Percentiles rank a stretch among this genome's conserved stretches.
Conservation (phyloP, 2,888 invertebrate genomes). For the Leptinotarsa haldemani region DNA sequence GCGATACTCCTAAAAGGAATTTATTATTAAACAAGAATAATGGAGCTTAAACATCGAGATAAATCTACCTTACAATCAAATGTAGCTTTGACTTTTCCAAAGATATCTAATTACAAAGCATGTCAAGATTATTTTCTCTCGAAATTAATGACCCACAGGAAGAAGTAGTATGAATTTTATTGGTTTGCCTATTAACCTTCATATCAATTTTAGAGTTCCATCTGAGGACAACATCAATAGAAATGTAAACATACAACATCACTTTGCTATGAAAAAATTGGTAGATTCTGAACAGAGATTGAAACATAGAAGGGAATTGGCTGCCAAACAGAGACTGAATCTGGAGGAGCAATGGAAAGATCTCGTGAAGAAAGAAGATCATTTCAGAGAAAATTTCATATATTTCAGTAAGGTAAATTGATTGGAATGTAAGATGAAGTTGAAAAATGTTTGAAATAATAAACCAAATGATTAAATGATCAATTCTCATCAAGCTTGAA, state of each 20-base stretch:
- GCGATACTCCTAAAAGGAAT: not conserved
- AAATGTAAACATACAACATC: conserved; percentile 38
- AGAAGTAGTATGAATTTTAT: not conserved
- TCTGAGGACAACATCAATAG: conserved; percentile 40
- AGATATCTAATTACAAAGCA: not conserved
- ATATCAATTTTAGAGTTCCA: not conserved
- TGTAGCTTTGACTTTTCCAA: conserved; percentile 11
- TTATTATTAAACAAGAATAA: not conserved
- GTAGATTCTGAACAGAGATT: conserved; percentile 35
- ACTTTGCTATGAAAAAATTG: conserved; percentile 37
- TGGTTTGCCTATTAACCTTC: not conserved
- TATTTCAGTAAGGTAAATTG: conserved; percentile 41
- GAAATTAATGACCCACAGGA: not conserved
- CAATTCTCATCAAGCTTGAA: too few species aligned
- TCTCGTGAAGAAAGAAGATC: conserved; percentile 38
- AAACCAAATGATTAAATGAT: too few species aligned
- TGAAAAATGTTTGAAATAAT: too few species aligned
- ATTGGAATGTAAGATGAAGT: not conserved
- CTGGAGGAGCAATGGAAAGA: conserved; percentile 45
- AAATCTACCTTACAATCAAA: not conserved
- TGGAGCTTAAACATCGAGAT: conserved; percentile 1
- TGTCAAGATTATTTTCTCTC: conserved; percentile 17
- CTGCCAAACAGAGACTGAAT: conserved; percentile 25
- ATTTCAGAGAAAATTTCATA: conserved; percentile 41
- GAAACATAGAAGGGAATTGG: conserved; percentile 32